Percentiles rank a stretch among this genome's conserved stretches.
Evolutionary conservation across 2,113 vertebrate genomes (phyloP).

Genomic region (Labeo rohita): DNA sequence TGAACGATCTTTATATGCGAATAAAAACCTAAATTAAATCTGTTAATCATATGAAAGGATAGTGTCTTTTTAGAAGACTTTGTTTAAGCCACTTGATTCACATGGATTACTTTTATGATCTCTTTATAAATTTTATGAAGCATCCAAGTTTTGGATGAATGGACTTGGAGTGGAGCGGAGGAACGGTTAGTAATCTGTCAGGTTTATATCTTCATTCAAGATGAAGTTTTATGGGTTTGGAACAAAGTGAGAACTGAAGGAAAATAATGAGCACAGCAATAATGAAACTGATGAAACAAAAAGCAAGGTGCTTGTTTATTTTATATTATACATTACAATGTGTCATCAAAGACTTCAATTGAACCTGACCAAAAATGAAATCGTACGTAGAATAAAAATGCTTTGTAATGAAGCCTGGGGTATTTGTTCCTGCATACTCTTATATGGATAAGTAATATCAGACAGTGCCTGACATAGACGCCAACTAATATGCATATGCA

Average conservation of each 20-base stretch:
- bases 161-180: too few relatives aligned
- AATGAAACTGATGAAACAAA: slow-evolving; percentile 32
- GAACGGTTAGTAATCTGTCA: too few relatives aligned
- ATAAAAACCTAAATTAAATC: background rate
- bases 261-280: slow-evolving; percentile 8
- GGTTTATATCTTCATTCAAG: too few relatives aligned
- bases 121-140: too few relatives aligned
- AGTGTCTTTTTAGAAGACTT: background rate
- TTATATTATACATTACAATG: background rate
- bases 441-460: slow-evolving; percentile 37
- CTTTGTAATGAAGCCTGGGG: slow-evolving; percentile 39
- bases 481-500: slow-evolving; percentile 33
- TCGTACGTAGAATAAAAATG: background rate
- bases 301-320: slow-evolving; percentile 11
- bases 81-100: too few relatives aligned
- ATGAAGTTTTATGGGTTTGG: background rate
- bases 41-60: background rate
- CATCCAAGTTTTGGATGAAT: too few relatives aligned
- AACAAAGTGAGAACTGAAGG: background rate
- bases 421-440: slow-evolving; percentile 16
- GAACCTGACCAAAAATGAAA: slow-evolving; percentile 2
- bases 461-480: slow-evolving; percentile 42
- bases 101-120: too few relatives aligned
- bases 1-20: background rate
- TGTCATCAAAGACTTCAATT: background rate